These are phyloP conservation scores for Brachypteracias leptosomus DNA, from an alignment of 2,113 vertebrate genomes.

Conservation along the genomic window DNA sequence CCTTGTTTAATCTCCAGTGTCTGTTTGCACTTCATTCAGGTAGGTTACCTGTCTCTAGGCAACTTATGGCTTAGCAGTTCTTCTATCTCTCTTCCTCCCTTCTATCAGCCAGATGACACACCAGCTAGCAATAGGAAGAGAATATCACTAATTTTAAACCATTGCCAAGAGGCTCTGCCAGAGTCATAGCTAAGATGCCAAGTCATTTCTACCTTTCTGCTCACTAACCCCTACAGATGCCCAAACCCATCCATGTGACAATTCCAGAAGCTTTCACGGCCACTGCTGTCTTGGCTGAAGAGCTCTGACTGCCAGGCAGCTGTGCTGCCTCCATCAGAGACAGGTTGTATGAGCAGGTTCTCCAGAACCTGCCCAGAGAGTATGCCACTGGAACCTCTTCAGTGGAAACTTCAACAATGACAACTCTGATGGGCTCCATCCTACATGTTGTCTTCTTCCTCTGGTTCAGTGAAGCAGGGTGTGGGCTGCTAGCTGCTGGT, in stretches of 20 bases:
- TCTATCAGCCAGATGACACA: neutral
- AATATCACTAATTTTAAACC: neutral
- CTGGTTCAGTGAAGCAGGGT: neutral
- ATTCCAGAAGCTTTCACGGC: neutral
- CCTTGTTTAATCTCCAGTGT: neutral
- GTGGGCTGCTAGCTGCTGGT: neutral
- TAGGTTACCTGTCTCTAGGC: neutral
- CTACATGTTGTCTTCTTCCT: accelerated
- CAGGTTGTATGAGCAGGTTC: neutral
- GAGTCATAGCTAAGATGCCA: neutral
- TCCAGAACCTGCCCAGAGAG: neutral
- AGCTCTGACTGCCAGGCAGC: neutral
- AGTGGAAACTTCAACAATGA: neutral
- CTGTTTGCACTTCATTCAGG: neutral
- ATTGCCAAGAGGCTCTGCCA: neutral
- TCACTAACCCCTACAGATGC: neutral
- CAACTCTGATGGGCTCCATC: neutral
- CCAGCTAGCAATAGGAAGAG: neutral
- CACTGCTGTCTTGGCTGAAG: neutral
- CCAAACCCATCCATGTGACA: neutral
- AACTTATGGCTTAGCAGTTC: neutral
- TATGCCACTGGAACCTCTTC: no score
- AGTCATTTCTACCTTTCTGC: neutral
- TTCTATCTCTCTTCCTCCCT: neutral
- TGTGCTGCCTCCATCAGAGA: neutral